Evolutionary conservation across 2,113 vertebrate genomes (phyloP), one percentile per base, ranked within the genome.

Genomic region (Mastomys natalensis): DNA sequence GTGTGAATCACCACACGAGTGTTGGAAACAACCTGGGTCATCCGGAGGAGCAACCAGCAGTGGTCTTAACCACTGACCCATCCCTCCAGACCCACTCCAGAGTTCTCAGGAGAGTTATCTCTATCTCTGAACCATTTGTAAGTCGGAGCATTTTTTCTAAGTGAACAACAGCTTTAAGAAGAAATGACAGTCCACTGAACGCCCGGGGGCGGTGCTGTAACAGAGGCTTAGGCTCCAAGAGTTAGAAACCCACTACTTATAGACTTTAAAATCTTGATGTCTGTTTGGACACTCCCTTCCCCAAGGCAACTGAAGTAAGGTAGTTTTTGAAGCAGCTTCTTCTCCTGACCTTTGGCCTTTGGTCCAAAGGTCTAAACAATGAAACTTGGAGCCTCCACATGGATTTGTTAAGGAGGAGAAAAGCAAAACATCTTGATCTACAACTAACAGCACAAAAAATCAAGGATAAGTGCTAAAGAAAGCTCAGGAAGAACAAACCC

Each of bases 111-210:
- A 92, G 81, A 74, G 31, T 78, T 91, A 92, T 90, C 70, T 95
- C 80, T 64, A 48, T 87, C 62, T 95, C 60, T 82, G 91, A 97
- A 93, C 82, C 89, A 91, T 77, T 90, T 80, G 68, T 53, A 92
- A n/a, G 45, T 90, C 87, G 96, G 88, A 95, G 92, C 92, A 40
- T 96, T 92, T 91, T 86, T 62, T 48, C 90, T 89, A 92, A 96
- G 26, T 92, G 73, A 97, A 86, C 40, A 92, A 90, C 90, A 94
- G 90, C 72, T 93, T 97, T 90, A 88, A 90, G 43, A 53, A 8
- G 45, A 31, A 72, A 94, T 89, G 74, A 94, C 89, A 29, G 0
- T 76, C 95, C 85, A 60, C 84, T 72, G 85, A 96, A 43, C 22
- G 6, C 19, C 70, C 48, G 29, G 29, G 26, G 72, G 91, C 3